Conservation (phyloP, 2,888 invertebrate genomes). For the Acronicta aceris region DNA sequence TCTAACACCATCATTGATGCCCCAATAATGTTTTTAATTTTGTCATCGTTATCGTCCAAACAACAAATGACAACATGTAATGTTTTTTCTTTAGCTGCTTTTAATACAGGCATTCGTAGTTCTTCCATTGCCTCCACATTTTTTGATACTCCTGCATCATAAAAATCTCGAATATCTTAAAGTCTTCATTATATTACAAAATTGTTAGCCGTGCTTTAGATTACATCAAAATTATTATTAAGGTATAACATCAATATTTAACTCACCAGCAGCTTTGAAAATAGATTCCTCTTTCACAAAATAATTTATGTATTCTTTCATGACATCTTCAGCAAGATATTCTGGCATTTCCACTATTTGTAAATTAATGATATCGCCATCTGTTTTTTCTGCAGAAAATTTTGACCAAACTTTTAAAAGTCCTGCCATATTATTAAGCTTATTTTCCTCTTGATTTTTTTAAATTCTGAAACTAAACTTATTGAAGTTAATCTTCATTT, state of each 20-base stretch:
- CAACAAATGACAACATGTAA: conserved; percentile 61
- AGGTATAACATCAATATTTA: not conserved
- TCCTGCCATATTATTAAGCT: conserved; percentile 11
- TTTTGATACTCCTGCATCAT: conserved; percentile 54
- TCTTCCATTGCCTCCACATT: conserved; percentile 61
- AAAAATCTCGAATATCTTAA: not conserved
- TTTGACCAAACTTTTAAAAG: conserved; percentile 41
- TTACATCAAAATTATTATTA: too few relatives aligned
- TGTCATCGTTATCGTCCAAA: conserved; percentile 57
- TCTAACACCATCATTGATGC: conserved; percentile 50
- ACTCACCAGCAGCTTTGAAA: conserved; percentile 51
- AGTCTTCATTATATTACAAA: not conserved
- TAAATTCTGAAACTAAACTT: too few relatives aligned
- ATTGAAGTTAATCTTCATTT: not conserved
- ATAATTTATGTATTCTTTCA: conserved; percentile 42
- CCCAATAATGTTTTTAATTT: conserved; percentile 59
- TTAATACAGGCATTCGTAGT: conserved; percentile 8
- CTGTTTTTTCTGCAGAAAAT: conserved; percentile 35
- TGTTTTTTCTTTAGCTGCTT: conserved; percentile 12
- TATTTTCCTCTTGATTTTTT: not conserved
- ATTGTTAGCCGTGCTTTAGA: too few relatives aligned
- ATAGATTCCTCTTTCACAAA: conserved; percentile 51
- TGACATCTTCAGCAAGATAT: conserved; percentile 38
- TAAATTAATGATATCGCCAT: conserved; percentile 40
- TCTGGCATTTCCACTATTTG: conserved; percentile 52